phyloP scores from a whole-genome alignment of 2,888 invertebrate genomes.

The Himalopsyche anomala region DNA sequence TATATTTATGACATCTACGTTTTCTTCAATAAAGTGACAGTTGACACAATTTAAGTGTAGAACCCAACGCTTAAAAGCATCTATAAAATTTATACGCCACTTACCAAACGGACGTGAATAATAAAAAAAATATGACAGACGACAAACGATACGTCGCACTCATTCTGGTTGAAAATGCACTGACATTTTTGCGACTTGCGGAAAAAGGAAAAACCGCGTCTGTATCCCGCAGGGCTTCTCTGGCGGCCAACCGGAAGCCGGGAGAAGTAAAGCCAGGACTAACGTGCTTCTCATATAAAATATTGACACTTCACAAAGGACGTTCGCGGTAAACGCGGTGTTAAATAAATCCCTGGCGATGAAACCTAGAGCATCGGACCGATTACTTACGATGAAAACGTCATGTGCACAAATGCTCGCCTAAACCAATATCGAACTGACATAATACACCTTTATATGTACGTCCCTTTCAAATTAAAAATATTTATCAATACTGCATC shows the following conservation, averaged over 20 bases:
- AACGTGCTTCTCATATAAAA: conserved; percentile 34
- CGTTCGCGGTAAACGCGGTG: conserved; percentile 4
- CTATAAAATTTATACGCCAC: no score
- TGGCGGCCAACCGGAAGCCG: neutral
- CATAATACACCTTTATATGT: no score
- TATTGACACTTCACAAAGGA: conserved; percentile 34
- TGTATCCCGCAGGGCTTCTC: neutral
- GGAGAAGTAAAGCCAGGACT: conserved; percentile 4
- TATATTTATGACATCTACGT: no score
- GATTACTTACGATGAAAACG: neutral
- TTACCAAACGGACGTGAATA: no score
- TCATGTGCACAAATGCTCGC: neutral
- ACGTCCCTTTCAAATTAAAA: no score
- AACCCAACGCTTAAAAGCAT: no score
- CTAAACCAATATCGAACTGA: neutral
- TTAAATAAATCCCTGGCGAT: conserved; percentile 31
- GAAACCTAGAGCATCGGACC: conserved; percentile 14
- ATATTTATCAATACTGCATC: no score
- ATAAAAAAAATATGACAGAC: neutral
- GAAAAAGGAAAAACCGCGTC: neutral
- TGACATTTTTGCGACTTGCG: neutral
- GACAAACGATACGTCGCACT: neutral
- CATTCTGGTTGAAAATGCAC: conserved; percentile 5
- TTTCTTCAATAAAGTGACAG: no score
- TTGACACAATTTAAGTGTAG: no score